Conservation (phyloP, 2,888 invertebrate genomes). For the Lycophotia porphyrea region DNA sequence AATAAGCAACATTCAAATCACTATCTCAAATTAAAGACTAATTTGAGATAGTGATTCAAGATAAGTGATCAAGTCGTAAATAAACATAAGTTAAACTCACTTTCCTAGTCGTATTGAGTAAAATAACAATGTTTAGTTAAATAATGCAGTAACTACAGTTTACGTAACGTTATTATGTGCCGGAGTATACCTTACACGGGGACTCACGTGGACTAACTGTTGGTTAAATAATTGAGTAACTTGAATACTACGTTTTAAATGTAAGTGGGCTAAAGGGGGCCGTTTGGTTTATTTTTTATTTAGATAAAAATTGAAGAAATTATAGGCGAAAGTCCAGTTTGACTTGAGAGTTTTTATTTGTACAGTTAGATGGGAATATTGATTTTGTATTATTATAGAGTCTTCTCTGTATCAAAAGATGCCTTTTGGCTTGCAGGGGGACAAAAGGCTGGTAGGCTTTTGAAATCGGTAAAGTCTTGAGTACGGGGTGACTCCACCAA, state of each 20-base stretch:
- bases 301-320: neutral
- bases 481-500: neutral
- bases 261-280: neutral
- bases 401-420: neutral
- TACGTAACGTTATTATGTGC: slow-evolving; percentile 57
- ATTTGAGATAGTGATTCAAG: no score
- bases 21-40: slow-evolving; percentile 13
- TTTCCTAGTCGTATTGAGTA: slow-evolving; percentile 38
- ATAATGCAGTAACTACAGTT: slow-evolving; percentile 61
- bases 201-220: slow-evolving; percentile 23
- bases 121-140: slow-evolving; percentile 61
- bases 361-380: neutral
- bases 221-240: slow-evolving; percentile 38
- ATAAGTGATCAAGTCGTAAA: slow-evolving; percentile 18
- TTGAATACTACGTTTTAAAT: slow-evolving; percentile 14
- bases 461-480: neutral
- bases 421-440: neutral
- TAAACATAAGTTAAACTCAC: slow-evolving; percentile 17
- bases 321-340: neutral
- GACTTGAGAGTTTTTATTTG: neutral
- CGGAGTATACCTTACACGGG: slow-evolving; percentile 25
- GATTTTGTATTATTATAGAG: neutral
- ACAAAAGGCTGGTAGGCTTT: neutral
- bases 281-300: slow-evolving; percentile 18
- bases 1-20: neutral